Base-by-base conservation (phyloP, 35 echinoderm and acorn worm species). In the Diadema setosum region DNA sequence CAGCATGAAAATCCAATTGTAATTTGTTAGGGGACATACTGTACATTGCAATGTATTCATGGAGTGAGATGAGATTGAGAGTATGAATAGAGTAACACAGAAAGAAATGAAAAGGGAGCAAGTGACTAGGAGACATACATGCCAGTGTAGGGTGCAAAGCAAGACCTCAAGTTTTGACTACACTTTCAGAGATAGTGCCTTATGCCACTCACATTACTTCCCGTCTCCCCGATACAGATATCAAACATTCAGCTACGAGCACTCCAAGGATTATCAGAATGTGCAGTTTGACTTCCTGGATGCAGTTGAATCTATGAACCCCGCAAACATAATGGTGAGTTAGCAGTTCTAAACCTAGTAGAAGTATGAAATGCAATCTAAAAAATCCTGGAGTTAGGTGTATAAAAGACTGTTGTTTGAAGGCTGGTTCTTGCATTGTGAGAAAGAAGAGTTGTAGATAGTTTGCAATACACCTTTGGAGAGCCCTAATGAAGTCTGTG, bases 241-340 rank as follows among this genome's bases (percentile, higher is more conserved):
- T 58, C 81, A 95, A 14, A 90, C 42, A 44, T 99, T 99, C 64
- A 58, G 63, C 16, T 94, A 86, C 75, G 89, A 99, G 70, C 96
- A 99, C 65, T 95, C 93, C 3, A 94, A 92, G 45, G 93, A 99
- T 67, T 99, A 99, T 63, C 96, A 99, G 82, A 82, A 99, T 85
- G 92, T 95, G 18, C 93, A 99, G 87, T 99, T 99, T 76, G 82
- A 99, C 83, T 99, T 99, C 80, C 84, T 95, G 20, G 96, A 99
- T 87, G 92, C 96, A 12, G 96, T 99, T 3, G 96, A 94, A 83
- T 95, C 92, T 11, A 33, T 92, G 52, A 92, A 99, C 49, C 96
- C 96, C 37, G 73, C 76, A 23, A 99, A 99, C 75, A 85, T 99
- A 37, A 88, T 93, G 70, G 96, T 99, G 61, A 94, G 90, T 86